A percentile compares a stretch with the other conserved stretches of the same genome.
These are phyloP conservation scores for Argyrosomus japonicus DNA, from an alignment of 2,113 vertebrate species.

Conservation along the genomic window DNA sequence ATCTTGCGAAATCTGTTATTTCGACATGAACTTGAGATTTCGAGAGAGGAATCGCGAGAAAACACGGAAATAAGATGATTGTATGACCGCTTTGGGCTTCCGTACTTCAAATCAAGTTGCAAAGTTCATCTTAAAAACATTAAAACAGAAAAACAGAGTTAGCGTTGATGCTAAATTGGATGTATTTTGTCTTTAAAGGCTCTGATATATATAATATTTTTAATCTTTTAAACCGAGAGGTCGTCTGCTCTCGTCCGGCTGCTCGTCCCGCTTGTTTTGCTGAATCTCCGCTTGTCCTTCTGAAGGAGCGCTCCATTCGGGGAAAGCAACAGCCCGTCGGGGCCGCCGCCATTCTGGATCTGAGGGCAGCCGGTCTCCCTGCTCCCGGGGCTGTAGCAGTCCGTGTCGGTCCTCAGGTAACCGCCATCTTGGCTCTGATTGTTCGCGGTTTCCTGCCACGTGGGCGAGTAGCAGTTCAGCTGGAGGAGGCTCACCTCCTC, in stretches of 20 bases:
- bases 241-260: conserved; percentile 92
- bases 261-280: conserved; percentile 91
- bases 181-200: neutral
- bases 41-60: too few species aligned
- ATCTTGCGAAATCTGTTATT: too few species aligned
- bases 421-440: conserved; percentile 47
- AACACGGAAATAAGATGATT: too few species aligned
- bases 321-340: conserved; percentile 18
- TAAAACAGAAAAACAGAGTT: neutral
- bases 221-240: conserved; percentile 86
- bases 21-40: too few species aligned
- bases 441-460: conserved; percentile 67
- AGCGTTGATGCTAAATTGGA: neutral
- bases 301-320: conserved; percentile 66
- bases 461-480: conserved; percentile 82
- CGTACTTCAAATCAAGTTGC: too few species aligned
- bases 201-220: neutral
- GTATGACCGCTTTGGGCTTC: too few species aligned
- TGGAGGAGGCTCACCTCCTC: conserved; percentile 85
- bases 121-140: too few species aligned
- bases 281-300: conserved; percentile 89
- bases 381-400: conserved; percentile 74
- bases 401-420: conserved; percentile 46
- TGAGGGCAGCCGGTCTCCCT: conserved; percentile 60
- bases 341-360: neutral